A percentile compares a stretch with the other conserved stretches of the same genome.
phyloP scores from a whole-genome alignment of 1,140 invertebrate species.

The Pseudobourletiella spinata region DNA sequence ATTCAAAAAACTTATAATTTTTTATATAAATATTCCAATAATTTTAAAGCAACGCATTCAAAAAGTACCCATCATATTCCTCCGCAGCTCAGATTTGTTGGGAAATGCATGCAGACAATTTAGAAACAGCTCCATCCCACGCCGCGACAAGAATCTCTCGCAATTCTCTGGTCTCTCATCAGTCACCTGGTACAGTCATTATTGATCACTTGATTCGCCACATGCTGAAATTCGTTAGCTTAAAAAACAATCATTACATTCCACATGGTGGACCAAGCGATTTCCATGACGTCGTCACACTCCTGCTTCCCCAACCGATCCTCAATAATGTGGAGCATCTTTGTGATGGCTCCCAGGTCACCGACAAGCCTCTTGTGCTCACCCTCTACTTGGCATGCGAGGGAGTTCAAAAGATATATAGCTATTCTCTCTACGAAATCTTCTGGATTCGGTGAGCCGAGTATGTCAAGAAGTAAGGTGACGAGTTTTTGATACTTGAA shows the following conservation, averaged over 20 bases:
- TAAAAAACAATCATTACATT: slow-evolving; percentile 53
- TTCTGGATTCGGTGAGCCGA: slow-evolving; percentile 56
- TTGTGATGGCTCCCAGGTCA: slow-evolving; percentile 79
- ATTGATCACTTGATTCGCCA: too few species aligned
- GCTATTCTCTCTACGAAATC: slow-evolving; percentile 88
- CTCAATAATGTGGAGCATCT: slow-evolving; percentile 74
- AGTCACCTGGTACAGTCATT: slow-evolving; percentile 60
- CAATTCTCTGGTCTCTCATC: slow-evolving; percentile 92
- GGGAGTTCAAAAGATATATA: slow-evolving; percentile 86
- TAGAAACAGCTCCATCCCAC: slow-evolving; percentile 79
- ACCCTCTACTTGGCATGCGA: slow-evolving; percentile 93
- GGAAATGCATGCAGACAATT: slow-evolving; percentile 78
- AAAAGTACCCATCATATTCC: slow-evolving; percentile 81
- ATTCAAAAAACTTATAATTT: not conserved
- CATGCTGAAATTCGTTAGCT: not conserved
- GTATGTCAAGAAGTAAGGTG: slow-evolving; percentile 70
- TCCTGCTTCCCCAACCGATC: slow-evolving; percentile 58
- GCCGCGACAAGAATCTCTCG: slow-evolving; percentile 70
- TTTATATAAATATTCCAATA: too few species aligned
- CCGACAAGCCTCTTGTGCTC: slow-evolving; percentile 83
- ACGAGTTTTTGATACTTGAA: slow-evolving; percentile 86
- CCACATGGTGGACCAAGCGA: slow-evolving; percentile 96
- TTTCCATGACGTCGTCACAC: slow-evolving; percentile 93
- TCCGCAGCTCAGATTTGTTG: slow-evolving; percentile 67
- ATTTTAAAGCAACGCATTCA: too few species aligned